These are phyloP conservation scores for Dasypus novemcinctus DNA, from an alignment of 2,113 vertebrate genomes.

Conservation along the genomic window DNA sequence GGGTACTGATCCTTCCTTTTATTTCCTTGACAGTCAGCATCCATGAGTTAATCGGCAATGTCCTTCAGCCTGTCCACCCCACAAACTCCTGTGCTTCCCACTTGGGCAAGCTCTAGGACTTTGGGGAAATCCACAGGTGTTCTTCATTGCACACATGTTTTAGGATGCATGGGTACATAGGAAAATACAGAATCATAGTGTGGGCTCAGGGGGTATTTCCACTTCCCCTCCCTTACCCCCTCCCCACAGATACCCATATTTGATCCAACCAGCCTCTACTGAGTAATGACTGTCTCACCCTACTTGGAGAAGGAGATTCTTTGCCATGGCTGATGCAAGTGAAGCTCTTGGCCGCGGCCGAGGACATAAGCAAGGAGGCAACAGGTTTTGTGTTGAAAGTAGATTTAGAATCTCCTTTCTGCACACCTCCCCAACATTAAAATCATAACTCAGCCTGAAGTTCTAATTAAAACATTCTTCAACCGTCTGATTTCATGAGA, in stretches of 20 bases:
- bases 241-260: neutral
- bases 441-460: neutral
- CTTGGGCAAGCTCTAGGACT: neutral
- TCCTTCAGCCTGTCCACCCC: neutral
- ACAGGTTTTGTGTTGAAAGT: neutral
- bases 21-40: neutral
- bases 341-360: too few species aligned
- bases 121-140: neutral
- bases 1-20: neutral
- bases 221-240: neutral
- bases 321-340: neutral
- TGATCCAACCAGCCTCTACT: neutral
- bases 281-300: too few species aligned
- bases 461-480: constrained; percentile 26
- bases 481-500: neutral
- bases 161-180: neutral
- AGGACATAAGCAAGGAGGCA: neutral
- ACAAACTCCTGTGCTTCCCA: neutral
- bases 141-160: neutral
- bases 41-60: neutral
- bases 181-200: neutral
- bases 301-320: neutral
- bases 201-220: neutral
- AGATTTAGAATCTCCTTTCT: neutral
- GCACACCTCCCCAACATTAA: neutral